Evolutionary conservation across 37 sponge, comb jelly and placozoan genomes (phyloP).

Genomic region (Dysidea cf. avara): DNA sequence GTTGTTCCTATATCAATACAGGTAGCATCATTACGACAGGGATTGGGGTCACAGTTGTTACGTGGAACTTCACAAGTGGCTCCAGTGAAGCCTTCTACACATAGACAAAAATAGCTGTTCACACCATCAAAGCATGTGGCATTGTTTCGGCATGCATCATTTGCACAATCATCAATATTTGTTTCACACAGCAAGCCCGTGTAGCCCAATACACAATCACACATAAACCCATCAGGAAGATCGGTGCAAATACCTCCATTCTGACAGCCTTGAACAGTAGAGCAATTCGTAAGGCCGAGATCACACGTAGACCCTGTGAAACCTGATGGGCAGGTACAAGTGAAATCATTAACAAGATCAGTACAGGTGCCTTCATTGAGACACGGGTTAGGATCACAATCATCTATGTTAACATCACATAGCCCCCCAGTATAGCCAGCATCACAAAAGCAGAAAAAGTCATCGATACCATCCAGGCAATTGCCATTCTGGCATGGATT

Average conservation of each 20-base stretch:
- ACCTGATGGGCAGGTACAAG: conserved; percentile 15
- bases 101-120: too few species aligned
- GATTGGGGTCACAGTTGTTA: conserved; percentile 1
- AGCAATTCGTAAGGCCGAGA: conserved; percentile 22
- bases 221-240: not conserved
- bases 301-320: conserved; percentile 52
- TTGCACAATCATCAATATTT: conserved; percentile 56
- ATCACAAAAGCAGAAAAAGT: conserved; percentile 45
- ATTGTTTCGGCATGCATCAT: conserved; percentile 39
- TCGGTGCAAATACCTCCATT: conserved; percentile 10
- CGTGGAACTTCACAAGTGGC: too few species aligned
- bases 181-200: conserved; percentile 53
- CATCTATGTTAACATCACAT: too few species aligned
- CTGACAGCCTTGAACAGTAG: conserved; percentile 15
- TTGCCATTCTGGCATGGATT: conserved; percentile 23
- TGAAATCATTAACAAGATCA: too few species aligned
- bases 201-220: conserved; percentile 30
- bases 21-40: conserved; percentile 30
- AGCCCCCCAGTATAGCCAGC: too few species aligned
- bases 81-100: too few species aligned
- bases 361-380: too few species aligned
- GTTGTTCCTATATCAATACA: conserved; percentile 7
- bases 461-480: conserved; percentile 30
- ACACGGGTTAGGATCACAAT: too few species aligned
- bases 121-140: conserved; percentile 54